Percentiles rank a stretch among this genome's conserved stretches.
These are phyloP conservation scores for Anthoscopus minutus DNA, from an alignment of 2,113 vertebrate genomes.

Conservation along the genomic window DNA sequence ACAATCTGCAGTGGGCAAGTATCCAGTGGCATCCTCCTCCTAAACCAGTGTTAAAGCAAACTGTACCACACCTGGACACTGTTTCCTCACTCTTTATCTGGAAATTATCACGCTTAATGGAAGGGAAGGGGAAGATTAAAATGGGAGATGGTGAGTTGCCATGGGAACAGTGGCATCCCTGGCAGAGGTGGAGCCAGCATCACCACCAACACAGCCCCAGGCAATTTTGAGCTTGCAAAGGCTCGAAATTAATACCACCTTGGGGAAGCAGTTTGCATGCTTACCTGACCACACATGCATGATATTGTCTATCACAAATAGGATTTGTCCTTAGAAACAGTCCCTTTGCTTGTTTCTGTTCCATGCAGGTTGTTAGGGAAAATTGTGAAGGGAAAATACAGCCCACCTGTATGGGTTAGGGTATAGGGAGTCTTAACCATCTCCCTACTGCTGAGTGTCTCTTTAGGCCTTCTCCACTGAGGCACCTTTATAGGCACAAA, in stretches of 20 bases:
- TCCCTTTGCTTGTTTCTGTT: background rate
- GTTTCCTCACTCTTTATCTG: background rate
- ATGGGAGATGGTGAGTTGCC: conserved; percentile 9
- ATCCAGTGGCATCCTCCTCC: background rate
- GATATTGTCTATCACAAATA: background rate
- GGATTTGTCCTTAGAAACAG: background rate
- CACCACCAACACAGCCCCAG: background rate
- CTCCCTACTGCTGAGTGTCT: background rate
- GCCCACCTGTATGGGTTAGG: background rate
- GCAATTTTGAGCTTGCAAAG: background rate
- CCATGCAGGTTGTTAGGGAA: background rate
- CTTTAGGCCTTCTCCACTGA: background rate
- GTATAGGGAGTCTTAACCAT: background rate
- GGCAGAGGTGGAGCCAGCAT: background rate
- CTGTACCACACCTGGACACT: background rate
- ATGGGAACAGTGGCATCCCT: conserved; percentile 54
- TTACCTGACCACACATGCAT: background rate
- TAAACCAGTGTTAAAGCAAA: background rate
- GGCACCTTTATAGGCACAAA: background rate
- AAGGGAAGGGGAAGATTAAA: conserved; percentile 4
- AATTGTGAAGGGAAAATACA: background rate
- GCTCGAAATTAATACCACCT: background rate
- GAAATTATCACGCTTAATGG: background rate
- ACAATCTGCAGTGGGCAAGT: background rate
- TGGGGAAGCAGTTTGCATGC: background rate